These are phyloP conservation scores for Leptinotarsa rubiginosa DNA, from an alignment of 2,888 invertebrate genomes.

Conservation along the genomic window DNA sequence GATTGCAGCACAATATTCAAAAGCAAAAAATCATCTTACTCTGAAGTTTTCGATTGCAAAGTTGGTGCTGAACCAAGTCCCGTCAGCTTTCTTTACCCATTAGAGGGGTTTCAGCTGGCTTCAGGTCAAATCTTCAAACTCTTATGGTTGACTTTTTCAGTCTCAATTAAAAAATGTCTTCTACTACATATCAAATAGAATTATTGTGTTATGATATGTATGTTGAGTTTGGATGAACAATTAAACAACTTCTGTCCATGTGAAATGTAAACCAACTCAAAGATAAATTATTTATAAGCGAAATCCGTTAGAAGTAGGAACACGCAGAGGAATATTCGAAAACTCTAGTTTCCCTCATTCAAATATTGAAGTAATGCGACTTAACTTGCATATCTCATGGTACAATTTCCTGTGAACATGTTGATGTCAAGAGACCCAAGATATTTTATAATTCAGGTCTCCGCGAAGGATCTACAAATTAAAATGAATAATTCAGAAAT, in stretches of 20 bases:
- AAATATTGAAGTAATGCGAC: slow-evolving; percentile 26
- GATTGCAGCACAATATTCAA: too few relatives aligned
- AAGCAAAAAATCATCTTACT: too few relatives aligned
- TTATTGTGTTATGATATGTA: neutral
- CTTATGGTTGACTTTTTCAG: too few relatives aligned
- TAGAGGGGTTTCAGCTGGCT: too few relatives aligned
- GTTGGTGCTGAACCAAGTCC: too few relatives aligned
- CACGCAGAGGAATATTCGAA: neutral
- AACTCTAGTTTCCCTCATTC: slow-evolving; percentile 14
- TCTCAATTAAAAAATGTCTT: too few relatives aligned
- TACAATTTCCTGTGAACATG: slow-evolving; percentile 40
- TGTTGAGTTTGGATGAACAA: neutral
- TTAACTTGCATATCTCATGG: slow-evolving; percentile 28
- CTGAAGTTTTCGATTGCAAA: too few relatives aligned
- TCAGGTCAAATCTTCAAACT: too few relatives aligned
- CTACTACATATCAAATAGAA: too few relatives aligned
- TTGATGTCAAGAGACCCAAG: slow-evolving; percentile 43
- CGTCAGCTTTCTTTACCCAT: too few relatives aligned
- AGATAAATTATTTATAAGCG: neutral
- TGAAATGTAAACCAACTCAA: neutral
- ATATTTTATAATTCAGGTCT: slow-evolving; percentile 56
- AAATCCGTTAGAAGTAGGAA: neutral
- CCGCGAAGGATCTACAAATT: slow-evolving; percentile 58
- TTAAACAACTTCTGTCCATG: neutral
- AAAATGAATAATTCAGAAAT: slow-evolving; percentile 63